phyloP scores from a whole-genome alignment of 1,140 invertebrate genomes.

The Tetraneura akinire region DNA sequence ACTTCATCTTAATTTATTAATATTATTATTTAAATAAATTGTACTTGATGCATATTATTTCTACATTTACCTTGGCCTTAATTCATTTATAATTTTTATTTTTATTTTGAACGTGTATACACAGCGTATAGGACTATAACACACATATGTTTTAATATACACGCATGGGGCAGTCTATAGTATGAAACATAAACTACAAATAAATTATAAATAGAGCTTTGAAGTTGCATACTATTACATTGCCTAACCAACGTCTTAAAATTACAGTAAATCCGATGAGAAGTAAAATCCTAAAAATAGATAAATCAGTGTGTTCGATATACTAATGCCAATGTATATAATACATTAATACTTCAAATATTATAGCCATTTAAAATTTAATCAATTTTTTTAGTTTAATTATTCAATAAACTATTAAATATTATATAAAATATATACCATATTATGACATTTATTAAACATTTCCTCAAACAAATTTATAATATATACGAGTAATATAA shows the following conservation, averaged over 20 bases:
- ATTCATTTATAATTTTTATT: conserved; percentile 3
- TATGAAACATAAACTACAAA: conserved; percentile 31
- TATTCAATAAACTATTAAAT: no score
- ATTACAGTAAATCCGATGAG: conserved; percentile 37
- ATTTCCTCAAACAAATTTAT: no score
- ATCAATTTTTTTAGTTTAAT: not conserved
- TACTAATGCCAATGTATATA: conserved; percentile 26
- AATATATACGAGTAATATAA: no score
- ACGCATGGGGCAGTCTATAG: not conserved
- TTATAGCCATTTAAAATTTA: not conserved
- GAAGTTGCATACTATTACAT: conserved; percentile 40
- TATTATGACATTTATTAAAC: no score
- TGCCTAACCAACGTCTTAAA: conserved; percentile 43
- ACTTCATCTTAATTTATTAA: no score
- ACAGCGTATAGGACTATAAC: not conserved
- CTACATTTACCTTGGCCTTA: conserved; percentile 14
- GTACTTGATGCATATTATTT: not conserved
- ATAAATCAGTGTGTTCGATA: conserved; percentile 34
- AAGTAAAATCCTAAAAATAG: conserved; percentile 47
- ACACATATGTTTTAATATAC: not conserved
- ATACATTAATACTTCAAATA: not conserved
- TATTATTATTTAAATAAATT: not conserved
- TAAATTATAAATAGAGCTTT: conserved; percentile 46
- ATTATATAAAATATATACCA: no score
- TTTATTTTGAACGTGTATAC: not conserved